phyloP scores from a whole-genome alignment of 2,888 invertebrate species.

The Celastrina argiolus region DNA sequence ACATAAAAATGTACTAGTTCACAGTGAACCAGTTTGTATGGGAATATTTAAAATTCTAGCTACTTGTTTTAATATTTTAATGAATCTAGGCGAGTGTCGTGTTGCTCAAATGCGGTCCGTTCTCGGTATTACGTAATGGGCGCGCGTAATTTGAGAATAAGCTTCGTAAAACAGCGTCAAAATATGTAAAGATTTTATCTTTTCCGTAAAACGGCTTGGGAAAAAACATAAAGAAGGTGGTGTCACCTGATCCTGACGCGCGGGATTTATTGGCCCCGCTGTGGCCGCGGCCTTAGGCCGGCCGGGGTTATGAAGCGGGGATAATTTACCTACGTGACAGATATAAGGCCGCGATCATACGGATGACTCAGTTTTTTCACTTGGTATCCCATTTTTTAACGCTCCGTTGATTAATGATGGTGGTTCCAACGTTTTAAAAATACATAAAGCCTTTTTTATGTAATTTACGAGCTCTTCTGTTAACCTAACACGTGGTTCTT shows the following conservation, averaged over 20 bases:
- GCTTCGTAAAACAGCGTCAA: constrained; percentile 73
- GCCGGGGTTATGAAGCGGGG: constrained; percentile 67
- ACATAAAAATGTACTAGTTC: background rate
- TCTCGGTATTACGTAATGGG: constrained; percentile 71
- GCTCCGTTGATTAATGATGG: constrained; percentile 32
- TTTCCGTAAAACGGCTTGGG: constrained; percentile 78
- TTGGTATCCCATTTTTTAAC: constrained; percentile 28
- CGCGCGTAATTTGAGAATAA: constrained; percentile 75
- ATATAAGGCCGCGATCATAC: constrained; percentile 56
- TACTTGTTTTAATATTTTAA: constrained; percentile 26
- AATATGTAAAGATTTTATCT: constrained; percentile 79
- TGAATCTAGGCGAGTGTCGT: constrained; percentile 32
- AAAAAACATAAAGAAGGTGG: constrained; percentile 79
- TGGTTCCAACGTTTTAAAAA: constrained; percentile 35
- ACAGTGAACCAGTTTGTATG: background rate
- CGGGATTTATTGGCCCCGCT: constrained; percentile 67
- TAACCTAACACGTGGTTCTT: constrained; percentile 31
- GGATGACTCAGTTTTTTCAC: constrained; percentile 47
- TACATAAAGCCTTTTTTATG: constrained; percentile 33
- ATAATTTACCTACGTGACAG: constrained; percentile 65
- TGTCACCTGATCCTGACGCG: constrained; percentile 77
- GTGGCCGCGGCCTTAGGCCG: constrained; percentile 75
- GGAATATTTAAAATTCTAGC: constrained; percentile 18
- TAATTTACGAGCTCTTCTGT: constrained; percentile 33
- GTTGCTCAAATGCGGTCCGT: constrained; percentile 53